Conservation (phyloP, 1,140 invertebrate species). For the Neelides sp. region DNA sequence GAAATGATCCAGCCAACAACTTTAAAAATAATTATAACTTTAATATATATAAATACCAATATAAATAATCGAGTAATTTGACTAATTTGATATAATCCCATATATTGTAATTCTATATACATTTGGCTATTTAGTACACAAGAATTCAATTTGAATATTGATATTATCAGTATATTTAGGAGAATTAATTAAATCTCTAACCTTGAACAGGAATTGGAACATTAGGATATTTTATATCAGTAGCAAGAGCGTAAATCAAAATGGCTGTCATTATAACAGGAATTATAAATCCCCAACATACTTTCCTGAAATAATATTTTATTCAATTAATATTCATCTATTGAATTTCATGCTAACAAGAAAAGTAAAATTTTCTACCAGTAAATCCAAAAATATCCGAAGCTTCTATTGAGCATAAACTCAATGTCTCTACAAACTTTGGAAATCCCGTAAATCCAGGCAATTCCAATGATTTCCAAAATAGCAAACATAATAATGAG, state of each 20-base stretch:
- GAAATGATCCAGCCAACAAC: slow-evolving; percentile 42
- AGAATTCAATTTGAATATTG: slow-evolving; percentile 2
- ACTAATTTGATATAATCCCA: no score
- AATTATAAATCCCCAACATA: slow-evolving; percentile 54
- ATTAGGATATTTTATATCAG: slow-evolving; percentile 11
- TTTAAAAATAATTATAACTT: slow-evolving; percentile 30
- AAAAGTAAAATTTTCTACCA: no score
- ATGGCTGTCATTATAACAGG: slow-evolving; percentile 52
- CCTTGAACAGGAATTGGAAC: neutral
- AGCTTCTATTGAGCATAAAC: slow-evolving; percentile 58
- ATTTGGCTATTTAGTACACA: no score
- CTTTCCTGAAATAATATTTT: no score
- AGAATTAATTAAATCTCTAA: neutral
- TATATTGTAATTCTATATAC: no score
- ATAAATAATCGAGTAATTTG: no score
- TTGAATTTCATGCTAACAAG: no score
- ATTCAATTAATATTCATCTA: no score
- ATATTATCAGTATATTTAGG: neutral
- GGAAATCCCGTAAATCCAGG: slow-evolving; percentile 39
- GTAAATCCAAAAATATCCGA: slow-evolving; percentile 61
- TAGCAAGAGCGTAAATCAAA: slow-evolving; percentile 48
- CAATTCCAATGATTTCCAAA: slow-evolving; percentile 52
- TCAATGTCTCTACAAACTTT: slow-evolving; percentile 61
- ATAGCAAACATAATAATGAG: slow-evolving; percentile 60
- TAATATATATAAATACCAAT: no score